Evolutionary conservation across 2,113 vertebrate species (phyloP).

Genomic region (Mustela lutreola): DNA sequence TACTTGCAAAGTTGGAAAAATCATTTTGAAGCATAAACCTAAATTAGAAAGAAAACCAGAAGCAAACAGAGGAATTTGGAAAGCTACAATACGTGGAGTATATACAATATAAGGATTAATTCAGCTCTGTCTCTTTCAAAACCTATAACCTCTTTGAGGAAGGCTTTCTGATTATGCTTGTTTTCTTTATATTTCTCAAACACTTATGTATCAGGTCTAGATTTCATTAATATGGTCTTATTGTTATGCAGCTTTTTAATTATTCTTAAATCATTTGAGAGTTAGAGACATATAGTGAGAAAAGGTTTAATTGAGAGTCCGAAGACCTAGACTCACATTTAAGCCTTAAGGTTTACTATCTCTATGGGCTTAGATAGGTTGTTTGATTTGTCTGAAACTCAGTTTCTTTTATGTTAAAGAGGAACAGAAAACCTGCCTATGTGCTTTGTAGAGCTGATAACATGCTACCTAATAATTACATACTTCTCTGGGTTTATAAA

Average conservation of each 20-base stretch:
- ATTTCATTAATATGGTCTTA: slow-evolving; percentile 46
- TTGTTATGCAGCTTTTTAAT: slow-evolving; percentile 23
- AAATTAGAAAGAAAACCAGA: slow-evolving; percentile 37
- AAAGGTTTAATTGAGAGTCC: not conserved
- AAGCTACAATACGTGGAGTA: not conserved
- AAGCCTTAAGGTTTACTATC: not conserved
- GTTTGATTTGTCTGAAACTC: not conserved
- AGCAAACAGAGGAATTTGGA: not conserved
- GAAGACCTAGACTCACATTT: not conserved
- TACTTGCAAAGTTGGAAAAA: not conserved
- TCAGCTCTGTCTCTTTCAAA: not conserved
- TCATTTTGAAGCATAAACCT: not conserved
- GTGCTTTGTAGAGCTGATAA: not conserved
- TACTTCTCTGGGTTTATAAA: slow-evolving; percentile 7
- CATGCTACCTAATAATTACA: slow-evolving; percentile 49
- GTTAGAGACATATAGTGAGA: not conserved
- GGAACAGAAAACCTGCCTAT: not conserved
- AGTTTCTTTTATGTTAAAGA: slow-evolving; percentile 38
- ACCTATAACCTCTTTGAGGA: not conserved
- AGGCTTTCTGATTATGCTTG: not conserved
- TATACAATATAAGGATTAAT: not conserved
- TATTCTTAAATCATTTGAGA: slow-evolving; percentile 46
- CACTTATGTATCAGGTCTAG: not conserved
- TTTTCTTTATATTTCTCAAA: slow-evolving; percentile 18
- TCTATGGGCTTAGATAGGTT: not conserved